Evolutionary conservation across 2,888 invertebrate species (phyloP), one percentile per base, ranked within the genome.

Genomic region (Caenorhabditis drosophilae): DNA sequence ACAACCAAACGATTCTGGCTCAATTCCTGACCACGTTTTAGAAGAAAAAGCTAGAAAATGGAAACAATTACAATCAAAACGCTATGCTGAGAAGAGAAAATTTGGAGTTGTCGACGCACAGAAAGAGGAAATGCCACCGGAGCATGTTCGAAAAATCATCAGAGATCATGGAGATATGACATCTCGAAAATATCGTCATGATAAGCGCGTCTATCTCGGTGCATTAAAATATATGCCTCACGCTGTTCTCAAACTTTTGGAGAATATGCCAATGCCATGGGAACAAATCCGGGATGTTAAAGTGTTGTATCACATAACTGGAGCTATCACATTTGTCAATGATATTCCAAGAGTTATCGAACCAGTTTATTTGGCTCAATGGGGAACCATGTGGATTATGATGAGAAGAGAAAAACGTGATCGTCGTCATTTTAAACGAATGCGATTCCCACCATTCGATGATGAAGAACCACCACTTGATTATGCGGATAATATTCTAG

Each of bases 351-450:
- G 97, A 94, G 95, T 97, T 2, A 92, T 98, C 77, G 98, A 99
- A 84, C 98, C 98, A 0, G 91, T 97, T 4, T 99, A 97, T 84
- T 95, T 99, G 74, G 97, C 97, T 1, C 98, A 99, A 84, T 99
- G 98, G 98, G 97, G 96, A 41, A 94, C 97, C 1, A 98, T 99
- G 97, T 99, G 98, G 98, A 97, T 99, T 77, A 98, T 98, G 96
- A 97, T 99, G 97, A 88, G 98, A 75, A 89, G 98, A 77, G 79
- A 99, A 84, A 98, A 99, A 85, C 88, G 98, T 70, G 98, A 98
- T 87, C 90, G 98, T 84, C 89, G 97, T 27, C 98, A 98, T 85
- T 98, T 98, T 85, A 98, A 98, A 85, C 88, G 98, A 77, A 99
- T 99, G 98, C 88, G 98, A 75, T 99, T 99, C 85, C 98, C 98